Evolutionary conservation across 2,113 vertebrate genomes (phyloP).

Genomic region (Toxostoma redivivum): DNA sequence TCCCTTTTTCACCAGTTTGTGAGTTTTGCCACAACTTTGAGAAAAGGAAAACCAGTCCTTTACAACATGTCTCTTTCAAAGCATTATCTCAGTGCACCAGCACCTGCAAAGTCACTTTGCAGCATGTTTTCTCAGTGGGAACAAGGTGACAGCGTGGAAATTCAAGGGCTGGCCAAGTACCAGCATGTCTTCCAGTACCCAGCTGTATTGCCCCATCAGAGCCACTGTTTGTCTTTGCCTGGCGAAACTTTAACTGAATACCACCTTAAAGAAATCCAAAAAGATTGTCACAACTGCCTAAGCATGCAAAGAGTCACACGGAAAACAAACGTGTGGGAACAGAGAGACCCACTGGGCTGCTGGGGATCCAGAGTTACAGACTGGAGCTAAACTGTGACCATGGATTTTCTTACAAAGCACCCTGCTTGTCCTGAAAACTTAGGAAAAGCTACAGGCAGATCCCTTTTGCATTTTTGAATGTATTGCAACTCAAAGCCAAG

Average conservation of each 20-base stretch:
- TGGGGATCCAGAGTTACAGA: background rate
- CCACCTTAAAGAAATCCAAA: background rate
- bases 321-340: background rate
- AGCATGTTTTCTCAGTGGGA: background rate
- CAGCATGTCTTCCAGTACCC: background rate
- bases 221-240: background rate
- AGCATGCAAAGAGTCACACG: background rate
- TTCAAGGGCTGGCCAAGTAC: background rate
- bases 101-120: background rate
- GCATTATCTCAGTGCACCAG: background rate
- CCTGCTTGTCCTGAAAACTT: background rate
- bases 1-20: background rate
- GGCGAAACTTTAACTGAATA: background rate
- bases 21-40: background rate
- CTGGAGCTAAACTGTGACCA: background rate
- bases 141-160: background rate
- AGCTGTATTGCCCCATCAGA: background rate
- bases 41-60: background rate
- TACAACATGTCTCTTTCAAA: background rate
- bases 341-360: background rate
- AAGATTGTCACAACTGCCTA: background rate
- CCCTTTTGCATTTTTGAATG: background rate
- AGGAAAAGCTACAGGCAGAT: background rate
- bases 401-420: background rate
- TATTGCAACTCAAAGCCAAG: background rate